Conservation (phyloP, 2,797 vertebrate species). For the Clamator glandarius region DNA sequence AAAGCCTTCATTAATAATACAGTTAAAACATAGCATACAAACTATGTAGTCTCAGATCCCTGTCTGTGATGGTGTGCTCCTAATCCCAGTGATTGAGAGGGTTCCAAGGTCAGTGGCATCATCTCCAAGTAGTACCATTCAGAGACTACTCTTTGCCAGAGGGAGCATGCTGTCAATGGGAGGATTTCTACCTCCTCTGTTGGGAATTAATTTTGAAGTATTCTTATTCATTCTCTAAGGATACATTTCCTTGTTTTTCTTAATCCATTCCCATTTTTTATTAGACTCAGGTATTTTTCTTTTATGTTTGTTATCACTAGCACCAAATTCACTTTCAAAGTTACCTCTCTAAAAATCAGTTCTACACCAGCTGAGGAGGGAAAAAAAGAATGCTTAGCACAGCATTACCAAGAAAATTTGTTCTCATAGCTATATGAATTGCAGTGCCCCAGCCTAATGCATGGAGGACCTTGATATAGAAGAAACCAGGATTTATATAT, state of each 20-base stretch:
- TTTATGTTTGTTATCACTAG: background rate
- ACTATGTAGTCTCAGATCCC: background rate
- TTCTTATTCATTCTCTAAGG: background rate
- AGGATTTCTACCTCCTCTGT: background rate
- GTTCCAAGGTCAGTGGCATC: background rate
- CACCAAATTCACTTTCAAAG: background rate
- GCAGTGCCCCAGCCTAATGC: background rate
- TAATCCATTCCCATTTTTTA: background rate
- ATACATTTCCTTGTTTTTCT: background rate
- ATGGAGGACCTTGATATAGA: background rate
- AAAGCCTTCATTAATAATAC: background rate
- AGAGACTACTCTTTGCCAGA: background rate
- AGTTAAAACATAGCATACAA: background rate
- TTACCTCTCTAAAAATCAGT: background rate
- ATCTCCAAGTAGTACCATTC: background rate
- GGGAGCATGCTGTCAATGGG: background rate
- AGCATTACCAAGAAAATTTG: background rate
- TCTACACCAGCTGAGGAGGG: background rate
- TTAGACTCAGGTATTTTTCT: rapidly evolving
- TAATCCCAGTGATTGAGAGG: background rate
- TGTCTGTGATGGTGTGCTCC: background rate
- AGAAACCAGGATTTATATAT: background rate
- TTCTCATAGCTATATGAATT: background rate
- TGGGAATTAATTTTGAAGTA: background rate
- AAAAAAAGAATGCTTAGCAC: background rate